A percentile compares a stretch with the other conserved stretches of the same genome.
Conservation (phyloP, 2,797 vertebrate species). For the Melanotaenia maccullochi region DNA sequence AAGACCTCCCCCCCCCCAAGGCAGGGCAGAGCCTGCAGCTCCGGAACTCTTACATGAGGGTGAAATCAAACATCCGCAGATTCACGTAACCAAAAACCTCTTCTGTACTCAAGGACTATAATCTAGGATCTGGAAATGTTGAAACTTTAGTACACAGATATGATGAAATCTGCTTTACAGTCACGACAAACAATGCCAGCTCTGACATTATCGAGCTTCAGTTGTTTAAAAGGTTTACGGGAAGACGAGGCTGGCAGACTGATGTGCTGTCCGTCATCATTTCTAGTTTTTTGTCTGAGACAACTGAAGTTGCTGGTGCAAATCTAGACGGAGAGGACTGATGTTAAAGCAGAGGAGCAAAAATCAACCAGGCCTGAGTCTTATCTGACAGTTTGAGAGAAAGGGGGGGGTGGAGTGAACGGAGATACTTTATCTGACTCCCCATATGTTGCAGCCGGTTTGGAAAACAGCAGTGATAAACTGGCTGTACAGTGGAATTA, state of each 20-base stretch:
- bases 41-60: constrained; percentile 39
- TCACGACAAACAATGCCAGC: constrained; percentile 7
- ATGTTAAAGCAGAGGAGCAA: constrained; percentile 20
- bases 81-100: constrained; percentile 21
- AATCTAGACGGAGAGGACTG: not conserved
- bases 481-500: constrained; percentile 42
- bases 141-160: constrained; percentile 14
- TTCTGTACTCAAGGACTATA: not conserved
- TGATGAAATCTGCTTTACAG: constrained; percentile 23
- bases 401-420: constrained; percentile 4
- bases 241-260: not conserved
- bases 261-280: not conserved
- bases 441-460: constrained; percentile 24
- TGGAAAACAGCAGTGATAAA: constrained; percentile 34
- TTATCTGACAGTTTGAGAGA: constrained; percentile 42
- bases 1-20: constrained; percentile 21
- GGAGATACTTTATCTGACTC: constrained; percentile 46
- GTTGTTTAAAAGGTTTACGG: not conserved
- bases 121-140: constrained; percentile 1
- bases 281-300: not conserved
- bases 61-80: constrained; percentile 42
- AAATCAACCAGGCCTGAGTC: constrained; percentile 21
- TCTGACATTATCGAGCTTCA: not conserved
- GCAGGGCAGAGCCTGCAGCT: constrained; percentile 46
- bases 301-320: constrained; percentile 24